phyloP scores from a whole-genome alignment of 2,797 vertebrate genomes.

The Pantherophis vulpinus region DNA sequence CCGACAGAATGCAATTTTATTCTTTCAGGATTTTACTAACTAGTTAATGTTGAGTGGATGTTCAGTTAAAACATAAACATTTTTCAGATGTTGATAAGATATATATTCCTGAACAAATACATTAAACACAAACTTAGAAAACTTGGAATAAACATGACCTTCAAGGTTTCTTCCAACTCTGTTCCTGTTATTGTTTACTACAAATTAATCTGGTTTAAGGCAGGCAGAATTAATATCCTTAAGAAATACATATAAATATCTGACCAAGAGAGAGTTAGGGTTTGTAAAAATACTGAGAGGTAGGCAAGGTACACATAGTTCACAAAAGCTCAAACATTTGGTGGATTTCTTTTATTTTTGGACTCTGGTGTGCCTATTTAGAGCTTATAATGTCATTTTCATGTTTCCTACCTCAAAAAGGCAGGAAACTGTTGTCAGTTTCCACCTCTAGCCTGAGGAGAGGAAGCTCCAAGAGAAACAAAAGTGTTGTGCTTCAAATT shows the following conservation, averaged over 20 bases:
- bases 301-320: not conserved
- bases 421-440: not conserved
- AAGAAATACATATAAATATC: not conserved
- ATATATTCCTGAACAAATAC: not conserved
- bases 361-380: not conserved
- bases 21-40: slow-evolving; percentile 35
- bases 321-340: not conserved
- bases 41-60: slow-evolving; percentile 19
- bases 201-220: not conserved
- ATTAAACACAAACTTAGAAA: not conserved
- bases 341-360: not conserved
- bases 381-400: not conserved
- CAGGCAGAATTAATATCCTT: not conserved
- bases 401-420: not conserved
- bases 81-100: not conserved
- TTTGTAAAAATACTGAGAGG: not conserved
- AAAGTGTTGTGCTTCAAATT: not conserved
- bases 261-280: not conserved
- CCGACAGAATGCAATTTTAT: not conserved
- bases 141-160: too few relatives aligned
- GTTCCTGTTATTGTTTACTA: not conserved
- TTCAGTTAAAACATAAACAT: slow-evolving; percentile 11
- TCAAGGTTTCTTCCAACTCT: too few relatives aligned
- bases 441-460: not conserved
- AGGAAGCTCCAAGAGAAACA: not conserved